Conservation (phyloP, 2,113 vertebrate species). For the Ivindomyrus marchei region DNA sequence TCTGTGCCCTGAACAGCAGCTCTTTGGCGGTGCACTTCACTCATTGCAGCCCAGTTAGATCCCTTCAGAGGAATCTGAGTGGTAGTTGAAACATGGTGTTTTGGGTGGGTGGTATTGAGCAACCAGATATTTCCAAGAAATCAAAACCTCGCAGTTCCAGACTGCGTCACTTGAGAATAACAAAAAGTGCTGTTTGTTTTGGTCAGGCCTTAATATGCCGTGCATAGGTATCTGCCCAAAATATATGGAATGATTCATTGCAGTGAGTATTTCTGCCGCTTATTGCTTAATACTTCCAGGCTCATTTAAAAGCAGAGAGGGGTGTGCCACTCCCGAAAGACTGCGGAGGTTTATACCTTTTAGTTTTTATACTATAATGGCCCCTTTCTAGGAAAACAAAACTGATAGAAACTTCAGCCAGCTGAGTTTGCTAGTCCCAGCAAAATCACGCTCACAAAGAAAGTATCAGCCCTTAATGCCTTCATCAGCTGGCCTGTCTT, state of each 20-base stretch:
- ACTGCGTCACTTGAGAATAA: constrained; percentile 2
- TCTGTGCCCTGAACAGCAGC: neutral
- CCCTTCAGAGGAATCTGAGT: neutral
- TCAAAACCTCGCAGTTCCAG: neutral
- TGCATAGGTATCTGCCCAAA: neutral
- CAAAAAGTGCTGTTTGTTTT: neutral
- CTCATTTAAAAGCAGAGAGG: neutral
- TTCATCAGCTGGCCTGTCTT: neutral
- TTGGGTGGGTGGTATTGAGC: neutral
- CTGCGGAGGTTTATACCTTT: neutral
- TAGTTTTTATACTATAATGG: neutral
- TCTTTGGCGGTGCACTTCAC: neutral
- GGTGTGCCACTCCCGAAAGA: neutral
- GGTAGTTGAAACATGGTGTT: neutral
- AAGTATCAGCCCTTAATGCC: neutral
- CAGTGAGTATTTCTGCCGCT: neutral
- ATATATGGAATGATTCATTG: neutral
- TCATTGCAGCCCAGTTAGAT: neutral
- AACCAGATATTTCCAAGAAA: constrained; percentile 15
- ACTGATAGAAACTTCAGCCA: neutral
- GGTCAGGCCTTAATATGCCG: neutral
- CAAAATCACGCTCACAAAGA: neutral
- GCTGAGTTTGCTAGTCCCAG: neutral
- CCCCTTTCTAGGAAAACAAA: neutral
- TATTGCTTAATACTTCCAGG: neutral